A percentile compares a stretch with the other conserved stretches of the same genome.
Conservation (phyloP, 2,797 vertebrate genomes). For the Halcyon chelicuti region DNA sequence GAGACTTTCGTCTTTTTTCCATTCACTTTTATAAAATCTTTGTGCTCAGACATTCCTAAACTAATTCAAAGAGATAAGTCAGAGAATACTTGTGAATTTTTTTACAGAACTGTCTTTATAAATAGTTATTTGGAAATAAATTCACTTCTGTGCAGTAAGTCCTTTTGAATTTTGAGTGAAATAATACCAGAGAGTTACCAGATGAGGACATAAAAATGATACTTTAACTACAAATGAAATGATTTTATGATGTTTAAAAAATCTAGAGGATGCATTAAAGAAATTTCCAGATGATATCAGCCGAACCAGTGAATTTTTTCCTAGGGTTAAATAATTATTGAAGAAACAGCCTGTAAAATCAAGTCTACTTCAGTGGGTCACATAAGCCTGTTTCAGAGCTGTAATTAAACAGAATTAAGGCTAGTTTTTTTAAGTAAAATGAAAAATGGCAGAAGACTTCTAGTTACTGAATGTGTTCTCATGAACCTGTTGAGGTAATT, state of each 20-base stretch:
- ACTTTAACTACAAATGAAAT: background rate
- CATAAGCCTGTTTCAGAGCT: background rate
- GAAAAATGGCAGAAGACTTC: background rate
- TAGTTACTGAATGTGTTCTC: background rate
- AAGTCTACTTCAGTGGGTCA: background rate
- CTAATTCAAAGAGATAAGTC: background rate
- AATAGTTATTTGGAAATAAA: background rate
- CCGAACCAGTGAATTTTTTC: background rate
- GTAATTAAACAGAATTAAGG: background rate
- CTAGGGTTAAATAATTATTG: background rate
- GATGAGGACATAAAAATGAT: background rate
- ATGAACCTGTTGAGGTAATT: background rate
- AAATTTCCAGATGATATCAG: background rate
- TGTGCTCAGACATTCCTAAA: background rate
- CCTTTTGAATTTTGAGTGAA: background rate
- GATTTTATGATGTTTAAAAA: background rate
- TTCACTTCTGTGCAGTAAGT: background rate
- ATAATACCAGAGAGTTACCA: background rate
- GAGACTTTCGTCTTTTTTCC: background rate
- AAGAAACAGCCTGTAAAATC: background rate
- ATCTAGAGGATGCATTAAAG: background rate
- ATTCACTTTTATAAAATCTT: background rate
- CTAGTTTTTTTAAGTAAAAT: background rate
- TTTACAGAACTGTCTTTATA: background rate
- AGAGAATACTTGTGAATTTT: background rate